Evolutionary conservation across 2,797 vertebrate genomes (phyloP).

Genomic region (Spinus pinus): DNA sequence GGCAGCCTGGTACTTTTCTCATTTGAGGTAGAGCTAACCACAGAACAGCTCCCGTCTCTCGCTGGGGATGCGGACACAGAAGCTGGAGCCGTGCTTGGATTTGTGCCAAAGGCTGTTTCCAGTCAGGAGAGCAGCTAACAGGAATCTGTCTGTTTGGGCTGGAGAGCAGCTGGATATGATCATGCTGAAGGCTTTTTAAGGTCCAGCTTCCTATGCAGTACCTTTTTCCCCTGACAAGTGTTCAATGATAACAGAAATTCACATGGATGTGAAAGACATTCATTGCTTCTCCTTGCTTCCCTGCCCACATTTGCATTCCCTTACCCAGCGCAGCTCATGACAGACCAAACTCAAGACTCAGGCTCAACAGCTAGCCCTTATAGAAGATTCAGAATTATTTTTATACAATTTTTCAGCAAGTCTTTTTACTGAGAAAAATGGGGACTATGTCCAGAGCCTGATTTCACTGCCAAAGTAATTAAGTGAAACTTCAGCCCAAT

Average conservation of each 20-base stretch:
- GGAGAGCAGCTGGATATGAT: not conserved
- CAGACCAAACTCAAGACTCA: not conserved
- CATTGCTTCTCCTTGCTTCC: not conserved
- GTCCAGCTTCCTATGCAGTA: not conserved
- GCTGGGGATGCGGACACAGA: accelerated
- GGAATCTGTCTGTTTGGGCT: not conserved
- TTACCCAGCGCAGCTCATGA: not conserved
- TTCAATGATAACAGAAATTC: not conserved
- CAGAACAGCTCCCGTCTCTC: accelerated
- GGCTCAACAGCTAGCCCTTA: not conserved
- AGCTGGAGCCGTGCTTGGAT: not conserved
- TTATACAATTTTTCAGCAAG: not conserved
- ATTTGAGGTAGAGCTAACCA: not conserved
- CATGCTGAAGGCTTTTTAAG: not conserved
- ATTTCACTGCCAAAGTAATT: not conserved
- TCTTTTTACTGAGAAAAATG: not conserved
- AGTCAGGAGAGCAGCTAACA: not conserved
- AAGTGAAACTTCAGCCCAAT: not conserved
- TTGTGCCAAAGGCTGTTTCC: not conserved
- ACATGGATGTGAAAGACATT: not conserved
- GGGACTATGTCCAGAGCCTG: not conserved
- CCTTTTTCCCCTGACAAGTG: not conserved
- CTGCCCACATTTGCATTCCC: not conserved
- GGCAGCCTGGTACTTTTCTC: not conserved
- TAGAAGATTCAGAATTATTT: not conserved